Conservation (phyloP, 2,888 invertebrate genomes). For the Hipparchia semele region DNA sequence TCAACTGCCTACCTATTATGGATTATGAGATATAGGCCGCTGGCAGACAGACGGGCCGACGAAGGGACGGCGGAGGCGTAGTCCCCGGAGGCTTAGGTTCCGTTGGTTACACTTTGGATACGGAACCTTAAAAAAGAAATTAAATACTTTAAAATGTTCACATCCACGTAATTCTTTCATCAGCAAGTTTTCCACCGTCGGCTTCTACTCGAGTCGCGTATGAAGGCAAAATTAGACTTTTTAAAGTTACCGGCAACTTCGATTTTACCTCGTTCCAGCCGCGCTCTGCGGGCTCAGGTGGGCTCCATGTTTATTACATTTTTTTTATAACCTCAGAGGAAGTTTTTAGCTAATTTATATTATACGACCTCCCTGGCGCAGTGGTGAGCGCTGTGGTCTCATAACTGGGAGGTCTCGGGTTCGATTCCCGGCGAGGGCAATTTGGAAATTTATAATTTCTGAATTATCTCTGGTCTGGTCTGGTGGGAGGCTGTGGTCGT, state of each 20-base stretch:
- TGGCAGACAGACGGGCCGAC: too few species aligned
- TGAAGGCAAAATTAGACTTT: conserved; percentile 81
- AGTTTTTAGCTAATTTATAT: conserved; percentile 36
- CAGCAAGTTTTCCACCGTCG: conserved; percentile 45
- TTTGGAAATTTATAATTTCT: too few species aligned
- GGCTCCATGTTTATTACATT: conserved; percentile 61
- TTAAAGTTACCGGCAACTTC: conserved; percentile 74
- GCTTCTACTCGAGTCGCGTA: conserved; percentile 75
- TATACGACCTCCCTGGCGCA: background rate
- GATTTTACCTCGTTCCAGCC: conserved; percentile 73
- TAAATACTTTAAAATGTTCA: background rate
- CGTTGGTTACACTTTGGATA: too few species aligned
- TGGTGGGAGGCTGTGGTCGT: too few species aligned
- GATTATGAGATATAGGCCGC: too few species aligned
- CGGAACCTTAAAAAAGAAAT: background rate
- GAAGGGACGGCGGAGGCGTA: too few species aligned
- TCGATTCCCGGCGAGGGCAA: too few species aligned
- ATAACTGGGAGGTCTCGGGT: too few species aligned
- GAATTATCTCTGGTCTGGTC: too few species aligned
- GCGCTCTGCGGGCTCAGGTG: conserved; percentile 61
- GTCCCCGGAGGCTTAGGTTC: too few species aligned
- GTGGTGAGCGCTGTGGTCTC: too few species aligned
- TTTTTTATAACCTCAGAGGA: conserved; percentile 45
- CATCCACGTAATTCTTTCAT: conserved; percentile 47
- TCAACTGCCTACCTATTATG: too few species aligned